Evolutionary conservation across 2,888 invertebrate genomes (phyloP).

Genomic region (Sclerodermus sp.): DNA sequence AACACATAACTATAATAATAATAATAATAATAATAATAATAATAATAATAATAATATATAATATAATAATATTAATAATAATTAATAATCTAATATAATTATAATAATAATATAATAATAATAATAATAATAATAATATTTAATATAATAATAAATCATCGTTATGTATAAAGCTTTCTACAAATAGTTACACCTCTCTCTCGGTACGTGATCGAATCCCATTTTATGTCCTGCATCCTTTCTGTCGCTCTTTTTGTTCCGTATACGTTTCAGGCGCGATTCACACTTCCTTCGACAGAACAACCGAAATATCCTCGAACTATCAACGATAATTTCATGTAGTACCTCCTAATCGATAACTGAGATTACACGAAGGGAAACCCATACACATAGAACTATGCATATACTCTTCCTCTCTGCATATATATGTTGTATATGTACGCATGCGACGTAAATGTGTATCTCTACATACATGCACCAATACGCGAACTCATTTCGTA

Average conservation of each 20-base stretch:
- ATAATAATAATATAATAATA: neutral
- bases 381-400: conserved; percentile 22
- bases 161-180: conserved; percentile 50
- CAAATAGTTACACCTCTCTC: conserved; percentile 46
- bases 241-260: conserved; percentile 33
- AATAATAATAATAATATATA: conserved; percentile 6
- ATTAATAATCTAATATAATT: neutral
- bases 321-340: conserved; percentile 7
- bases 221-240: conserved; percentile 16
- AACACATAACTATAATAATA: conserved; percentile 43
- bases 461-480: conserved; percentile 10
- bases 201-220: conserved; percentile 16
- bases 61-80: neutral
- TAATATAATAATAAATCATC: conserved; percentile 25
- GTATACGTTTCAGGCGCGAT: conserved; percentile 52
- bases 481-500: too few species aligned
- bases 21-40: conserved; percentile 12
- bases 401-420: too few species aligned
- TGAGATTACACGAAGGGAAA: conserved; percentile 35
- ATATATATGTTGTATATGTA: too few species aligned
- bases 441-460: conserved; percentile 1
- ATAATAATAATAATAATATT: conserved; percentile 8
- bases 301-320: conserved; percentile 22
- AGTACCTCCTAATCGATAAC: conserved; percentile 19
- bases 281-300: conserved; percentile 41